Evolutionary conservation across 2,888 invertebrate species (phyloP).

Genomic region (Parnassius mnemosyne): DNA sequence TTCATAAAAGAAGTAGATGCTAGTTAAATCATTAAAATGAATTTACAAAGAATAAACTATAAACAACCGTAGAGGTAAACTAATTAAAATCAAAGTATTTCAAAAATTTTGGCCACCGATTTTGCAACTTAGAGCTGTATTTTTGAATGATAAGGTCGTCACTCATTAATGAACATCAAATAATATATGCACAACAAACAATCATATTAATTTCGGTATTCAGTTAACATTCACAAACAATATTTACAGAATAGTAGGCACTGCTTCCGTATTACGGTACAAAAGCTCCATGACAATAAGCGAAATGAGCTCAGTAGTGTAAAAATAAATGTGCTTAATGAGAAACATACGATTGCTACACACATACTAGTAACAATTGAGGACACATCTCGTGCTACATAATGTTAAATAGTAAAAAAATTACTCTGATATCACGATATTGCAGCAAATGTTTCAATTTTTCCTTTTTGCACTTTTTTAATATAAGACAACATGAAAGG

Average conservation of each 20-base stretch:
- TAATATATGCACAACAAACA: too few relatives aligned
- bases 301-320: slow-evolving; percentile 12
- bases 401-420: background rate
- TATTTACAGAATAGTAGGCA: slow-evolving; percentile 7
- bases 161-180: too few relatives aligned
- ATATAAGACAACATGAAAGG: too few relatives aligned
- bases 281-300: slow-evolving; percentile 17
- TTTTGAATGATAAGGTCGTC: too few relatives aligned
- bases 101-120: too few relatives aligned
- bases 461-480: too few relatives aligned
- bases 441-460: background rate
- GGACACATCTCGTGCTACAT: slow-evolving; percentile 16
- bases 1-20: too few relatives aligned
- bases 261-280: slow-evolving; percentile 7
- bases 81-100: too few relatives aligned
- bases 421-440: background rate
- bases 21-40: too few relatives aligned
- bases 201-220: background rate
- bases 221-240: slow-evolving; percentile 1
- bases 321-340: slow-evolving; percentile 18
- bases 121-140: too few relatives aligned
- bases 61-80: too few relatives aligned
- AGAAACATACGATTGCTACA: slow-evolving; percentile 9
- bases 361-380: background rate
- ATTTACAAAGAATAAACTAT: too few relatives aligned